Conservation (phyloP, 2,888 invertebrate species). For the Brachypterus glaber region DNA sequence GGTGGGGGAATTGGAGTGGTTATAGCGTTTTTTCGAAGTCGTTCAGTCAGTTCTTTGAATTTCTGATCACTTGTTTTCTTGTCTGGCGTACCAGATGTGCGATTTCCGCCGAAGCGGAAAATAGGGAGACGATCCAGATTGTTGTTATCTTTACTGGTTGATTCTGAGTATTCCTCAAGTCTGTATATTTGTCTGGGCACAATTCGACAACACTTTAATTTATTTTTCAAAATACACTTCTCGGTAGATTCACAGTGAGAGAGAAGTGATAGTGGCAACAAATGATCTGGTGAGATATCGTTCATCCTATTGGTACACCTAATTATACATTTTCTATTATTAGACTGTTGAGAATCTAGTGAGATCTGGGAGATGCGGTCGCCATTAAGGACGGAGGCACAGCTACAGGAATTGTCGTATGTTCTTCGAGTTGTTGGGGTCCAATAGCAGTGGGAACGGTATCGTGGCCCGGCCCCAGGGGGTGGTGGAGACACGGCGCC, state of each 20-base stretch:
- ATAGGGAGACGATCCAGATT: constrained; percentile 77
- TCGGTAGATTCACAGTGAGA: constrained; percentile 34
- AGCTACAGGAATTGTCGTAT: constrained; percentile 38
- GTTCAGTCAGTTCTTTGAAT: constrained; percentile 66
- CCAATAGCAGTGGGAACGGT: constrained; percentile 41
- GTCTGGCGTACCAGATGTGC: constrained; percentile 31
- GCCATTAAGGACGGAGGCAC: constrained; percentile 38
- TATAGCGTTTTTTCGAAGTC: constrained; percentile 50
- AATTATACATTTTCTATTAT: constrained; percentile 43
- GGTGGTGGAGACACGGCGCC: constrained; percentile 45
- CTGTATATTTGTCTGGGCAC: constrained; percentile 37
- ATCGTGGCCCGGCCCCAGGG: constrained; percentile 44
- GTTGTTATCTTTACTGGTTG: constrained; percentile 40
- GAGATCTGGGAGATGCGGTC: constrained; percentile 39
- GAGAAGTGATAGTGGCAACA: constrained; percentile 31
- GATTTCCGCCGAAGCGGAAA: constrained; percentile 58
- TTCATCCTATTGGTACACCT: constrained; percentile 41
- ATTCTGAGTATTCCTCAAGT: constrained; percentile 33
- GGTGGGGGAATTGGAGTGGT: constrained; percentile 36
- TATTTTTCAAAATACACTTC: constrained; percentile 33
- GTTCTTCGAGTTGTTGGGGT: constrained; percentile 21
- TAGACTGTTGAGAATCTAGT: constrained; percentile 29
- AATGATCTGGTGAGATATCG: constrained; percentile 36
- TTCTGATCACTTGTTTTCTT: constrained; percentile 60
- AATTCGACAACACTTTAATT: constrained; percentile 37